Evolutionary conservation across 2,113 vertebrate genomes (phyloP).

Genomic region (Paraplagusia blochii): DNA sequence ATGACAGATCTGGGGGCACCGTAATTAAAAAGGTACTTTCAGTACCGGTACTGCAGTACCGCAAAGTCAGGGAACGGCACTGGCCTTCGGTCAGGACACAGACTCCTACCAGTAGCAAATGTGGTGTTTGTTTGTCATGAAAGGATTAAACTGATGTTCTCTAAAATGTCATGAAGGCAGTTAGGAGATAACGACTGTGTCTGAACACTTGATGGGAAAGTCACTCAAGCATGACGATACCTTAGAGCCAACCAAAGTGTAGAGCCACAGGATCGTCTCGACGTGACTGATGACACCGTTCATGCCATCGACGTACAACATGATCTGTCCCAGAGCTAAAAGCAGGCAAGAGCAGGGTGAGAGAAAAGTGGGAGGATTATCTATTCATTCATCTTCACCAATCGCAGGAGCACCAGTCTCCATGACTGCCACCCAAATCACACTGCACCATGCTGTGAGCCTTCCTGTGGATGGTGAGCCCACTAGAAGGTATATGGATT

Average conservation of each 20-base stretch:
- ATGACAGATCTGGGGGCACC: not conserved
- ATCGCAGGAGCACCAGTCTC: too few relatives aligned
- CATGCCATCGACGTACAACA: constrained; percentile 98
- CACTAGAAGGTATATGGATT: not conserved
- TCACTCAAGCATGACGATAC: constrained; percentile 60
- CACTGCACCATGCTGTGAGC: too few relatives aligned
- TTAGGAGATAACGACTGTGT: not conserved
- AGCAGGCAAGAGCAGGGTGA: constrained; percentile 49
- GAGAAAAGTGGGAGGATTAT: not conserved
- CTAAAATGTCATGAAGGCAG: constrained; percentile 19
- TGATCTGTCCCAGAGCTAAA: constrained; percentile 93
- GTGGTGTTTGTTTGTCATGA: constrained; percentile 23
- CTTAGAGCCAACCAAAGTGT: constrained; percentile 92
- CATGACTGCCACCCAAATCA: too few relatives aligned
- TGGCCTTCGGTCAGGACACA: constrained; percentile 13
- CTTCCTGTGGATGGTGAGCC: not conserved
- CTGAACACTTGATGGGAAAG: not conserved
- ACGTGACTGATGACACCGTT: constrained; percentile 91
- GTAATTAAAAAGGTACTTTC: not conserved
- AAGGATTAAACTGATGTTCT: constrained; percentile 33
- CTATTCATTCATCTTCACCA: not conserved
- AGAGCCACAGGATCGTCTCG: constrained; percentile 94
- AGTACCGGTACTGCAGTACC: constrained; percentile 3
- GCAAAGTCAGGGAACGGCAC: constrained; percentile 19
- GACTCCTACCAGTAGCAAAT: constrained; percentile 21